Evolutionary conservation across 2,113 vertebrate species (phyloP), one percentile per base, ranked within the genome.

Genomic region (Tinamus guttatus): DNA sequence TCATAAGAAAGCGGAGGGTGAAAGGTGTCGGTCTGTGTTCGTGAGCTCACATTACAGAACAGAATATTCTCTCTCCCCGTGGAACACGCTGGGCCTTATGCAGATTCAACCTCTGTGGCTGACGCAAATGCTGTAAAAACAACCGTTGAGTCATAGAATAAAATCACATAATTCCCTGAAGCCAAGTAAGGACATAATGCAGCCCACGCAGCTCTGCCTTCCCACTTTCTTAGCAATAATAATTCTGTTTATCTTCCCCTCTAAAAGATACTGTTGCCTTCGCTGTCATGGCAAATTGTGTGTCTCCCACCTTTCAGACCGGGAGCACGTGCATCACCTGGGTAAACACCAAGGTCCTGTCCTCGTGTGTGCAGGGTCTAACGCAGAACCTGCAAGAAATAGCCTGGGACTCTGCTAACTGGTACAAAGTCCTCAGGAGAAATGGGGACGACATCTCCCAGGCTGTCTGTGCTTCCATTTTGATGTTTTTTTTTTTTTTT

Each of bases 81-180:
- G 86, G 85, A 94, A 94, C 78, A 93, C 13, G 45, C 77, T 51
- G 88, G 81, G 74, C 81, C 83, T 84, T 89, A 89, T 93, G 94
- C 86, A 95, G 93, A 94, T 96, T 93, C 74, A 90, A 85, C 88
- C 87, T 86, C 71, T 90, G 81, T 85, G 88, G 77, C 59, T 92
- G 90, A 96, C 88, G 89, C 94, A 96, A 94, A 93, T 94, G 93
- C 94, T 95, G 95, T 90, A 90, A 96, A 96, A 96, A 94, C 92
- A 95, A 70, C 49, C 88, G 83, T 96, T 96, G 96, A 96, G 90
- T 97, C 95, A 96, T 27, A 77, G 95, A 96, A 94, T 64, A 96
- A 94, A 95, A 94, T 88, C 90, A 93, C 63, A 32, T 92, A 90
- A 96, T 93, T 93, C 81, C 70, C 85, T 0, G 19, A 95, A 94